Conservation (phyloP, 2,797 vertebrate species). For the Megalops cyprinoides region DNA sequence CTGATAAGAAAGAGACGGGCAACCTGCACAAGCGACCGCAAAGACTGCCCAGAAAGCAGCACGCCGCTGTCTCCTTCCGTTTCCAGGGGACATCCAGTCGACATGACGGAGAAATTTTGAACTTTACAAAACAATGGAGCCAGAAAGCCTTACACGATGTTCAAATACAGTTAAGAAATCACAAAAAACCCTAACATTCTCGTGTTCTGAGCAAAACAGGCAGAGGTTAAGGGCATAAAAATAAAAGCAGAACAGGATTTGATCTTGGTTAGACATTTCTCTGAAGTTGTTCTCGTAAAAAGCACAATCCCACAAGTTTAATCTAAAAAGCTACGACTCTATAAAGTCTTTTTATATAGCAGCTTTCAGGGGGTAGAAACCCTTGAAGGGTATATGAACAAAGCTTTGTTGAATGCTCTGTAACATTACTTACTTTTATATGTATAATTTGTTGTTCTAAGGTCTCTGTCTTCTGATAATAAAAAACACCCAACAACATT, state of each 20-base stretch:
- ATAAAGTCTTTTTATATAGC: slow-evolving; percentile 33
- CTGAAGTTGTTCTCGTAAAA: slow-evolving; percentile 40
- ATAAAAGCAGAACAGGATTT: slow-evolving; percentile 37
- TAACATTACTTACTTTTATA: slow-evolving; percentile 22
- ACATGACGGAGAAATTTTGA: slow-evolving; percentile 32
- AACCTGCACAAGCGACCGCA: slow-evolving; percentile 50
- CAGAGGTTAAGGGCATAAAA: slow-evolving; percentile 36
- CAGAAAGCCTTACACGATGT: slow-evolving; percentile 9
- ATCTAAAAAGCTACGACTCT: slow-evolving; percentile 40
- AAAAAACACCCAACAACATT: slow-evolving; percentile 28
- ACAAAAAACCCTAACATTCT: slow-evolving; percentile 13
- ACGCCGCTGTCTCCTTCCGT: slow-evolving; percentile 18
- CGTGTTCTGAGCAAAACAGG: slow-evolving; percentile 26
- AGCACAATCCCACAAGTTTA: slow-evolving; percentile 37
- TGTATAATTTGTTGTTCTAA: slow-evolving; percentile 45
- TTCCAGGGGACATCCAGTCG: slow-evolving; percentile 40
- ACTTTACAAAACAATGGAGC: slow-evolving; percentile 36
- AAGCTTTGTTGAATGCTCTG: slow-evolving; percentile 27
- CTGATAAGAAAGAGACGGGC: slow-evolving; percentile 52
- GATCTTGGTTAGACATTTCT: slow-evolving; percentile 35
- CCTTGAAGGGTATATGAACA: slow-evolving; percentile 39
- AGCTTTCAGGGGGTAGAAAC: slow-evolving; percentile 34
- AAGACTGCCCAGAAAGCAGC: slow-evolving; percentile 33
- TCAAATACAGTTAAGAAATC: no score
- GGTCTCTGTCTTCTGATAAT: slow-evolving; percentile 27